Evolutionary conservation across 1,140 invertebrate species (phyloP).

Genomic region (Drosophila pallidifrons): DNA sequence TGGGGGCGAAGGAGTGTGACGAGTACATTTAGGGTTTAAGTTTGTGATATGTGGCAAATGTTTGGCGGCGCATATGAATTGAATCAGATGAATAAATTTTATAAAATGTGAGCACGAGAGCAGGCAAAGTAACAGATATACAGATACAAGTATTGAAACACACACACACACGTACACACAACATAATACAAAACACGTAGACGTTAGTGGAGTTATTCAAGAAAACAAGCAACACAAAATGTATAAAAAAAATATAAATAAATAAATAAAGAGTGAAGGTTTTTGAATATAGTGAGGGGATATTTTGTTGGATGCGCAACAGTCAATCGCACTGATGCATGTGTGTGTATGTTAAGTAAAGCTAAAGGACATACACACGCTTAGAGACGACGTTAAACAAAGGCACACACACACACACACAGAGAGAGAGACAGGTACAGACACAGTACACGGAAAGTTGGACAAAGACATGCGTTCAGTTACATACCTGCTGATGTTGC

Average conservation of each 20-base stretch:
- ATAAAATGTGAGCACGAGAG: conserved; percentile 45
- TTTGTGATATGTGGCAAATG: conserved; percentile 42
- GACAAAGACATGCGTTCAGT: conserved; percentile 59
- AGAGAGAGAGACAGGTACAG: conserved; percentile 24
- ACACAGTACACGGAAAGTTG: conserved; percentile 29
- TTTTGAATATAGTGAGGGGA: conserved; percentile 12
- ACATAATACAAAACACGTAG: conserved; percentile 9
- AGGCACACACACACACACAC: conserved; percentile 25
- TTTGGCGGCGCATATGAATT: conserved; percentile 37
- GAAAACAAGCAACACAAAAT: conserved; percentile 40
- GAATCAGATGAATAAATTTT: conserved; percentile 36
- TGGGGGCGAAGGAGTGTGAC: conserved; percentile 1
- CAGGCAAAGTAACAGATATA: conserved; percentile 30
- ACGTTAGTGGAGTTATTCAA: conserved; percentile 52
- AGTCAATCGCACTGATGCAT: conserved; percentile 30
- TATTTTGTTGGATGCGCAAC: conserved; percentile 40
- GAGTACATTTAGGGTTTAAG: conserved; percentile 10
- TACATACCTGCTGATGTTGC: conserved; percentile 79
- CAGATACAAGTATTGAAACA: conserved; percentile 23
- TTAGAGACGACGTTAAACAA: conserved; percentile 31
- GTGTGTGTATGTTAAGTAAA: conserved; percentile 48
- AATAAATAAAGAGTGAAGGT: conserved; percentile 39
- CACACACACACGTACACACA: conserved; percentile 2
- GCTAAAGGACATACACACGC: conserved; percentile 60
- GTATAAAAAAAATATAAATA: conserved; percentile 35